phyloP scores from a whole-genome alignment of 1,140 invertebrate species.

The Apis florea region DNA sequence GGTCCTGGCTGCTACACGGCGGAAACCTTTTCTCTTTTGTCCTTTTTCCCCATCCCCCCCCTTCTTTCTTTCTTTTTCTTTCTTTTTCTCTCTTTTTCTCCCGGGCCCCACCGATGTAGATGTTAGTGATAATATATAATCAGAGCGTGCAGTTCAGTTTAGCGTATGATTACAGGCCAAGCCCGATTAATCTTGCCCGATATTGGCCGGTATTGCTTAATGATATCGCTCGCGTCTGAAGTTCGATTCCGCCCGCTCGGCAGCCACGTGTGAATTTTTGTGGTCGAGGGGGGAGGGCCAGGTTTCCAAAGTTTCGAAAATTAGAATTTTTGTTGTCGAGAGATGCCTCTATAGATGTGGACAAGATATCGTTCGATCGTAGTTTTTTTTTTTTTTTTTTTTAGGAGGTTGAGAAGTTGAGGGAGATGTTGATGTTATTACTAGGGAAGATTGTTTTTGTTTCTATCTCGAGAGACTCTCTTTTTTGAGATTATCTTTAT shows the following conservation, averaged over 20 bases:
- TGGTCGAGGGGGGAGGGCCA: no score
- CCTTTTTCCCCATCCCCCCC: no score
- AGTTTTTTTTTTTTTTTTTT: no score
- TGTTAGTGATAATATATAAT: slow-evolving; percentile 47
- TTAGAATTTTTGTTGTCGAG: no score
- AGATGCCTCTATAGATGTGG: no score
- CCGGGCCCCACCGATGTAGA: slow-evolving; percentile 18
- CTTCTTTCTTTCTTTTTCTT: background rate
- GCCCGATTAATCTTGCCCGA: slow-evolving; percentile 25
- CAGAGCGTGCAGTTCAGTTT: slow-evolving; percentile 29
- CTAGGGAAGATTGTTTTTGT: no score
- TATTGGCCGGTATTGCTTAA: slow-evolving; percentile 34
- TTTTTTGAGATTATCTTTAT: no score
- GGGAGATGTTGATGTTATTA: no score
- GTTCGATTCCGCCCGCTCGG: background rate
- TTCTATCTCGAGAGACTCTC: no score
- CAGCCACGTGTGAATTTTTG: background rate
- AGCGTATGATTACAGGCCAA: slow-evolving; percentile 39
- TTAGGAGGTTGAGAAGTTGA: no score
- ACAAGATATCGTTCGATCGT: no score
- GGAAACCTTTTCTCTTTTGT: background rate
- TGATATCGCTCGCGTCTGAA: background rate
- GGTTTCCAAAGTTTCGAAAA: background rate
- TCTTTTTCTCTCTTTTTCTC: background rate
- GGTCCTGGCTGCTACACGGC: slow-evolving; percentile 21